Conservation (phyloP, 2,888 invertebrate species). For the Athalia circularis region DNA sequence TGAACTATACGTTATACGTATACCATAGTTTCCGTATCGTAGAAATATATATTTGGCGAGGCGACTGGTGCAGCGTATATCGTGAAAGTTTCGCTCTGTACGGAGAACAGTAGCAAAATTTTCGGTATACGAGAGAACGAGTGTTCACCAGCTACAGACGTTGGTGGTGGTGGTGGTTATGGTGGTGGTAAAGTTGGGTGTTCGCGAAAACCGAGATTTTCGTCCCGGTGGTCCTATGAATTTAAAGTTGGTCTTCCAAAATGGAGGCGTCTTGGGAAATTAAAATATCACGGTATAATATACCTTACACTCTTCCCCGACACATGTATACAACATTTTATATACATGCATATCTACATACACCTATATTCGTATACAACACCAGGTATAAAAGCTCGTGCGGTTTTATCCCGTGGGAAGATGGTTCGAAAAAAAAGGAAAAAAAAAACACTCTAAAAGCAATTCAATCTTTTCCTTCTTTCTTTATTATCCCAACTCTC, state of each 20-base stretch:
- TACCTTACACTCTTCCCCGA: neutral
- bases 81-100: neutral
- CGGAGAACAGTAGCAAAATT: neutral
- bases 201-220: conserved; percentile 15
- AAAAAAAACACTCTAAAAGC: conserved; percentile 28
- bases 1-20: no score
- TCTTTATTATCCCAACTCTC: neutral
- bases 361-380: no score
- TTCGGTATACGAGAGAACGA: neutral
- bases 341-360: neutral
- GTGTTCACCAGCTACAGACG: neutral
- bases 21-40: no score
- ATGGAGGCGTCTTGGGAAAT: conserved; percentile 43
- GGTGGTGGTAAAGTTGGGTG: neutral
- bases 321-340: neutral
- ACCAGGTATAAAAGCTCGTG: neutral
- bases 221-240: conserved; percentile 33
- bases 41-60: neutral
- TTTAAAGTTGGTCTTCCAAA: conserved; percentile 37
- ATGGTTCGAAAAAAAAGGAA: neutral
- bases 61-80: neutral
- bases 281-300: conserved; percentile 41
- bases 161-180: neutral
- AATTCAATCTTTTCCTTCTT: conserved; percentile 28
- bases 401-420: conserved; percentile 23